Conservation (phyloP, 92 coral and sea anemone genomes). For the Siderastrea radians region DNA sequence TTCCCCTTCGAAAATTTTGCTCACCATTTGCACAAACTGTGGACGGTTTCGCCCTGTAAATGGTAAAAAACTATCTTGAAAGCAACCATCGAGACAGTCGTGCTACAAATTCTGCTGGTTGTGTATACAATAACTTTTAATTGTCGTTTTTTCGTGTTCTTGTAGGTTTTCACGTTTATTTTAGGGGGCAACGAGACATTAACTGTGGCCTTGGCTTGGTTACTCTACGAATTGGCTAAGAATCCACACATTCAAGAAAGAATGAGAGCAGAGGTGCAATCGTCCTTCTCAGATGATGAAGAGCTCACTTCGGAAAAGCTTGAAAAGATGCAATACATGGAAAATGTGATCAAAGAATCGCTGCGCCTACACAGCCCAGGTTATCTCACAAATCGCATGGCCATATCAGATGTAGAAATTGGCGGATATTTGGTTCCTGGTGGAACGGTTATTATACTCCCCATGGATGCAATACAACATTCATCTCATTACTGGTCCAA, state of each 20-base stretch:
- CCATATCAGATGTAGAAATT: slow-evolving; percentile 55
- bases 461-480: slow-evolving; percentile 65
- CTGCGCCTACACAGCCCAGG: slow-evolving; percentile 82
- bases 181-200: slow-evolving; percentile 85
- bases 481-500: slow-evolving; percentile 67
- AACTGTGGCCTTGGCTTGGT: slow-evolving; percentile 82
- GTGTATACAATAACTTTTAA: not conserved
- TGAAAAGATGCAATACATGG: slow-evolving; percentile 60
- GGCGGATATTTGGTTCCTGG: slow-evolving; percentile 75
- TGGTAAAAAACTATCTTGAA: no score
- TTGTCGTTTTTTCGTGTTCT: not conserved
- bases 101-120: no score
- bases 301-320: slow-evolving; percentile 69
- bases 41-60: no score
- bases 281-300: slow-evolving; percentile 38
- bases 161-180: slow-evolving; percentile 69
- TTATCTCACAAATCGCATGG: slow-evolving; percentile 46
- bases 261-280: slow-evolving; percentile 39
- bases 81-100: no score
- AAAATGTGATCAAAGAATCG: slow-evolving; percentile 70
- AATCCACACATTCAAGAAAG: slow-evolving; percentile 68
- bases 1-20: no score
- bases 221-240: slow-evolving; percentile 74
- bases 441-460: slow-evolving; percentile 50
- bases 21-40: no score